Conservation (phyloP, 2,113 vertebrate genomes). For the Megaleporinus macrocephalus region DNA sequence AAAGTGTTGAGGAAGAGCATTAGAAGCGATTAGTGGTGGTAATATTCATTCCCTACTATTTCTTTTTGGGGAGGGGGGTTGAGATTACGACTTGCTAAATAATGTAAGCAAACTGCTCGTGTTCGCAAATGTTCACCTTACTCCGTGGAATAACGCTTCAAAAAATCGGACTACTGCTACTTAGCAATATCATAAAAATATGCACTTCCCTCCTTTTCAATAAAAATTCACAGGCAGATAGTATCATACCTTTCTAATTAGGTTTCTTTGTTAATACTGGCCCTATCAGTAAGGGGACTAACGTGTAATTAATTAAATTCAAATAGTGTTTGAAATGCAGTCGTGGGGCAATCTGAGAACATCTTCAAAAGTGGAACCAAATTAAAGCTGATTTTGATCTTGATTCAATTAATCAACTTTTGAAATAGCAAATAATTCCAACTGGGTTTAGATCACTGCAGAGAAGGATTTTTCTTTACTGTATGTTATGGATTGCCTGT, state of each 20-base stretch:
- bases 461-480: neutral
- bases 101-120: slow-evolving; percentile 20
- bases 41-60: slow-evolving; percentile 23
- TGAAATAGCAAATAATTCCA: neutral
- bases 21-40: slow-evolving; percentile 37
- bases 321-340: slow-evolving; percentile 5
- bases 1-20: slow-evolving; percentile 40
- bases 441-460: neutral
- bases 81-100: slow-evolving; percentile 30
- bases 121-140: neutral
- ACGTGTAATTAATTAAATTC: slow-evolving; percentile 37
- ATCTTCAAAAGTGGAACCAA: slow-evolving; percentile 3
- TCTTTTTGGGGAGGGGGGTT: neutral
- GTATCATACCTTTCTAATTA: slow-evolving; percentile 46
- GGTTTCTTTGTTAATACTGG: slow-evolving; percentile 24
- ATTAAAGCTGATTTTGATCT: slow-evolving; percentile 26
- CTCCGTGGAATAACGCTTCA: neutral
- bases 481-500: neutral
- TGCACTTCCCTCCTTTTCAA: neutral
- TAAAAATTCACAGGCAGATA: slow-evolving; percentile 24
- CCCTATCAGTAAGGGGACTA: neutral
- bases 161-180: neutral
- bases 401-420: slow-evolving; percentile 4
- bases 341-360: neutral
- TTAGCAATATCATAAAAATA: neutral